Evolutionary conservation across 2,113 vertebrate genomes (phyloP), one percentile per base, ranked within the genome.

Genomic region (Hassar affinis): DNA sequence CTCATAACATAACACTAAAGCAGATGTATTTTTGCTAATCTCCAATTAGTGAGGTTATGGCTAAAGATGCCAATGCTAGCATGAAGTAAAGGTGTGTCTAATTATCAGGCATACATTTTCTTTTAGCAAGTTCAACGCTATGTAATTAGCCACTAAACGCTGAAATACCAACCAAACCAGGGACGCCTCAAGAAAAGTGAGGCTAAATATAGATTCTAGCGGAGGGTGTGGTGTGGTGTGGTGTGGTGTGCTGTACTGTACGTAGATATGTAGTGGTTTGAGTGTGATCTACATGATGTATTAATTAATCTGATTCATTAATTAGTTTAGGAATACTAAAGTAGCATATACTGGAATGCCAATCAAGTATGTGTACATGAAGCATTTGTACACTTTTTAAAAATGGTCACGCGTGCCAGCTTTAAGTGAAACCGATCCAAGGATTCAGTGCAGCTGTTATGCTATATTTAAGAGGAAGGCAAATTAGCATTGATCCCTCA

Each of bases 151-250:
- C 68, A 25, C 25, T 25, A 14, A n/a, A 2, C 6, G 11, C 12
- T 47, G 69, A 74, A 49, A 74, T 74, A 74, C 45, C 45, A 51
- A 74, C 14, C 71, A 74, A 51, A 51, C 45, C 30, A 72, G 47
- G 22, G 10, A n/a, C 42, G 1, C n/a, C n/a, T 9, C n/a, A 74
- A 30, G 71, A 74, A 30, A 74, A 51, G 12, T 14, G 10, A 27
- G 14, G 45, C 25, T 74, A 27, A 49, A 74, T 49, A 74, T 49
- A 76, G 15, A 27, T 11, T 22, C 8, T 76, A 54, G 27, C 1
- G 9, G 3, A 76, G 72, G 9, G 49, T 33, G 27, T 54, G 27
- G 17, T 75, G 49, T 75, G 52, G n/a, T 52, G 49, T 33, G n/a
- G n/a, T n/a, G n/a, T n/a, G n/a, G n/a, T n/a, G n/a, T n/a, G n/a